Base-by-base conservation (phyloP, 2,888 invertebrate genomes). In the Bimastos eiseni region DNA sequence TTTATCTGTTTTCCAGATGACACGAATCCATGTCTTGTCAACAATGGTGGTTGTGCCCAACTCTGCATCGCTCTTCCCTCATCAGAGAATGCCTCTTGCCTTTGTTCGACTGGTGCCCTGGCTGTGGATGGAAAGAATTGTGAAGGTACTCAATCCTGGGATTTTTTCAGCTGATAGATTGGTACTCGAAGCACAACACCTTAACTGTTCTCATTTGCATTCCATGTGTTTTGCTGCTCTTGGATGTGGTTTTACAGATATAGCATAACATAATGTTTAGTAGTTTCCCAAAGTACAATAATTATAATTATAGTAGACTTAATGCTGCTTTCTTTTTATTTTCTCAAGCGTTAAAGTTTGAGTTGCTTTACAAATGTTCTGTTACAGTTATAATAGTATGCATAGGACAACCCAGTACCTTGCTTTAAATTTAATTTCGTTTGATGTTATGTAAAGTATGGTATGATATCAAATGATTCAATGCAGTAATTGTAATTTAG, bases 21-120 rank as follows among this genome's bases (percentile, higher is more conserved):
- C 24, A 96, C 95, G 24, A 97, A 97, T 95, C 95, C 96, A 0
- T 97, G 97, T 94, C 96, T 96, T 19, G 93, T 93, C 33, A 95
- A 96, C 89, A 94, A 94, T 92, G 94, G 94, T 24, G 94, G 94
- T 0, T 99, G 99, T 94, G 97, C 98, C 89, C 99, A 99, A 94
- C 96, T 99, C 0, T 99, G 99, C 95, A 99, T 99, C 95, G 97
- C 98, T 88, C 97, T 97, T 94, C 98, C 98, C 0, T 96, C 94
- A 91, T 93, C 93, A 24, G 93, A 93, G 30, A 91, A 91, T 34
- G 93, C 94, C 17, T 96, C 96, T 70, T 99, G 99, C 94, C 98
- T 97, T n/a, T 99, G 99, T 94, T 97, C 99, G 0, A 97, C 97
- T 0, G 99, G 99, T 0, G 96, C 97, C 93, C 95, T 98, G 21